These are phyloP conservation scores for Limanda limanda DNA, from an alignment of 2,113 vertebrate species.

Conservation along the genomic window DNA sequence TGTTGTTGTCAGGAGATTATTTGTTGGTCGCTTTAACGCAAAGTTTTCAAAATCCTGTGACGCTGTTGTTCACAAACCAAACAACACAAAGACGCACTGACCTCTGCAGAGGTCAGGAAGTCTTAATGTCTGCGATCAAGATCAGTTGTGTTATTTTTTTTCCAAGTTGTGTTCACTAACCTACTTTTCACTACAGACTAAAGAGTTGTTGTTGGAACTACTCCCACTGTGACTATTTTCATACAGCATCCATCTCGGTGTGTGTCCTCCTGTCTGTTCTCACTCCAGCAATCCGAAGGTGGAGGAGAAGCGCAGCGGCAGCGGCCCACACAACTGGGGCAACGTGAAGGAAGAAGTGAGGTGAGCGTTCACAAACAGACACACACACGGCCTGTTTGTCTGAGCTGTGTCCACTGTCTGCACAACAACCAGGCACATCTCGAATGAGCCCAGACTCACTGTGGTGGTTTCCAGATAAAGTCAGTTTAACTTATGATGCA, in stretches of 20 bases:
- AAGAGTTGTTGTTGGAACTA: background rate
- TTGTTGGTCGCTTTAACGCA: background rate
- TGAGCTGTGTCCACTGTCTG: background rate
- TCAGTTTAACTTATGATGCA: background rate
- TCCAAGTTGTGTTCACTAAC: background rate
- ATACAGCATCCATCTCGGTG: background rate
- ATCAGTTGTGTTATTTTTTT: too few species aligned
- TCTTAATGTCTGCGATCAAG: too few species aligned
- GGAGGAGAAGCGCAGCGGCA: conserved; percentile 95
- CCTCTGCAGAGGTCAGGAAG: too few species aligned
- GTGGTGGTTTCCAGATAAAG: background rate
- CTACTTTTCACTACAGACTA: background rate
- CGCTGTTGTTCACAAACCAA: too few species aligned
- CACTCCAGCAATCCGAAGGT: conserved; percentile 93
- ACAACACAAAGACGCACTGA: background rate
- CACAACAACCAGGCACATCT: background rate
- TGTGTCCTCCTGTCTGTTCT: background rate
- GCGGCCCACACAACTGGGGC: conserved; percentile 97
- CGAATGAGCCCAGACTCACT: background rate
- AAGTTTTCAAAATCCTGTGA: background rate
- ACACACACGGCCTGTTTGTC: conserved; percentile 8
- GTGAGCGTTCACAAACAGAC: conserved; percentile 73
- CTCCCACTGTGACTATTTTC: background rate
- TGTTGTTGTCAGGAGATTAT: background rate
- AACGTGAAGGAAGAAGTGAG: conserved; percentile 96